Conservation (phyloP, 2,113 vertebrate genomes). For the Sylvia atricapilla region DNA sequence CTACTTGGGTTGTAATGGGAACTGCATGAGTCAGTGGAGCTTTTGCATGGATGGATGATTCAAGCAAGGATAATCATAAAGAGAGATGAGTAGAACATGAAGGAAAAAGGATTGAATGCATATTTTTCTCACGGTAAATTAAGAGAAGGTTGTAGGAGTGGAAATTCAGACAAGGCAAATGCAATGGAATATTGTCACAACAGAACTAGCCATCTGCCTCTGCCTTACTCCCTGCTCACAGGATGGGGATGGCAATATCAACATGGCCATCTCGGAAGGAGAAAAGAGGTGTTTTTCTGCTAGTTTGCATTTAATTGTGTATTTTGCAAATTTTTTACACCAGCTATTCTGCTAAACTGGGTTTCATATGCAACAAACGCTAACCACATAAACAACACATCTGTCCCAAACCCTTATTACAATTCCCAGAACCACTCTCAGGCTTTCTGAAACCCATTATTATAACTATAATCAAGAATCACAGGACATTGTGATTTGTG, state of each 20-base stretch:
- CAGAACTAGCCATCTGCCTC: neutral
- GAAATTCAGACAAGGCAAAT: neutral
- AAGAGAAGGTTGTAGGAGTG: neutral
- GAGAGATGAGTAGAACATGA: constrained; percentile 10
- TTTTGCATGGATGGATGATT: constrained; percentile 43
- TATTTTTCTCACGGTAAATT: constrained; percentile 31
- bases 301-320: constrained; percentile 58
- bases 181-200: neutral
- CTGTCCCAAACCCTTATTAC: constrained; percentile 69
- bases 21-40: constrained; percentile 17
- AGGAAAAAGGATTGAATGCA: neutral
- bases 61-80: constrained; percentile 40
- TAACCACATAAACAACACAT: constrained; percentile 63
- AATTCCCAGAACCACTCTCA: constrained; percentile 68
- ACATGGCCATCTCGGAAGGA: neutral
- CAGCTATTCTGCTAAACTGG: constrained; percentile 55
- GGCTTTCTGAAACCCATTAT: constrained; percentile 76
- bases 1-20: constrained; percentile 8
- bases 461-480: constrained; percentile 78
- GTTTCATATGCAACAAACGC: constrained; percentile 72
- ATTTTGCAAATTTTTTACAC: constrained; percentile 61
- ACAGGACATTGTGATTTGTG: constrained; percentile 73
- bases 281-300: neutral
- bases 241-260: neutral
- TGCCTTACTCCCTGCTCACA: neutral